Evolutionary conservation across 2,888 invertebrate species (phyloP), one percentile per base, ranked within the genome.

Genomic region (Anarsia innoxiella): DNA sequence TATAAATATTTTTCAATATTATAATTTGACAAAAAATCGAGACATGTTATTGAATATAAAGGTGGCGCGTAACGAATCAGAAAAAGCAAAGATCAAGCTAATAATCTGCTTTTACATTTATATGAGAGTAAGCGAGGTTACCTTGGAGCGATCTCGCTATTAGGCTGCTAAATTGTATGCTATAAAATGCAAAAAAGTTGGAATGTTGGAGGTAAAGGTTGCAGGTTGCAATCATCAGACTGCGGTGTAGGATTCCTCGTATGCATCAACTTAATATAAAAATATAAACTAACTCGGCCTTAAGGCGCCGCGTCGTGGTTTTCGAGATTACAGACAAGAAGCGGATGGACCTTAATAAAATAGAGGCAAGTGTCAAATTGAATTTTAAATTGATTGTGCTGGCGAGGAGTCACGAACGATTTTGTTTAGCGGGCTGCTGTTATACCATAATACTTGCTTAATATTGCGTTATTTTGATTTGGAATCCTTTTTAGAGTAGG

Each of bases 141-240:
- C 47, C 66, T 53, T 70, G 65, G 66, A 59, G 60, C 68, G 59
- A 70, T 68, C 62, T 59, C 55, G 65, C 64, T 55, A 66, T 73
- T 70, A 67, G 60, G 50, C 56, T 44, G 57, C 59, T 62, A 75
- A 76, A 75, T 73, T 73, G 68, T 66, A 62, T 46, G 59, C 49
- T 67, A 68, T 75, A 72, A 69, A 68, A 74, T 68, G 68, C 64
- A 74, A 74, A 75, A 75, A 70, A 55, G 46, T 53, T 40, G 52
- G 53, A 67, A 64, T 67, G 62, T 46, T 9, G 10, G 23, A 23
- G 23, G 31, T 11, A 28, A 36, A 37, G 33, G 33, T 36, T 34
- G 28, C 27, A 33, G 46, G 44, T 46, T 45, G 45, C 46, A 53
- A 50, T 52, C 44, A 46, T 42, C 36, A 41, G 29, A 41, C 46